A percentile compares a stretch with the other conserved stretches of the same genome.
Conservation (phyloP, 1,140 invertebrate genomes). For the Theocolax elegans region DNA sequence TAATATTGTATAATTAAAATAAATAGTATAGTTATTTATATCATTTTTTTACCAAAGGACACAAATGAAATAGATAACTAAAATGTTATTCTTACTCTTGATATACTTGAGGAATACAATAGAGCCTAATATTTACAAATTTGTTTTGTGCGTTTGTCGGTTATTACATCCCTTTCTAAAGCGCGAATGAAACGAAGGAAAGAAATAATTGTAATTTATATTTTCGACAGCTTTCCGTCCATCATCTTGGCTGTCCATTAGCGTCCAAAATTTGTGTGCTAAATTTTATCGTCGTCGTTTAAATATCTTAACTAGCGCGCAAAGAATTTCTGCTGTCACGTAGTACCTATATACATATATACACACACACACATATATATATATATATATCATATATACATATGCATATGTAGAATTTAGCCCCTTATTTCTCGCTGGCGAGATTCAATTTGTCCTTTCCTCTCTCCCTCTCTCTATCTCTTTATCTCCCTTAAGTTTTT, state of each 20-base stretch:
- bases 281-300: conserved; percentile 4
- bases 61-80: too few species aligned
- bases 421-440: conserved; percentile 39
- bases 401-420: background rate
- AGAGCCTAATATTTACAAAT: too few species aligned
- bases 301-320: conserved; percentile 2
- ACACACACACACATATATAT: too few species aligned
- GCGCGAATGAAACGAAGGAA: background rate
- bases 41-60: too few species aligned
- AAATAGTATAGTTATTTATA: too few species aligned
- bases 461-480: background rate
- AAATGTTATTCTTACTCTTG: too few species aligned
- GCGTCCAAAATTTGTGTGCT: conserved; percentile 1
- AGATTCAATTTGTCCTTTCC: conserved; percentile 28
- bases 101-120: too few species aligned
- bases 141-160: too few species aligned
- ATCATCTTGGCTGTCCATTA: conserved; percentile 51
- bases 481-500: background rate
- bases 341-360: too few species aligned
- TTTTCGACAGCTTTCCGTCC: conserved; percentile 57
- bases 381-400: too few species aligned
- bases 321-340: background rate
- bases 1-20: too few species aligned
- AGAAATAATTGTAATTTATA: conserved; percentile 8
- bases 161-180: too few species aligned